phyloP scores from a whole-genome alignment of 2,797 vertebrate species.

The Parotocinclus haroldoi region DNA sequence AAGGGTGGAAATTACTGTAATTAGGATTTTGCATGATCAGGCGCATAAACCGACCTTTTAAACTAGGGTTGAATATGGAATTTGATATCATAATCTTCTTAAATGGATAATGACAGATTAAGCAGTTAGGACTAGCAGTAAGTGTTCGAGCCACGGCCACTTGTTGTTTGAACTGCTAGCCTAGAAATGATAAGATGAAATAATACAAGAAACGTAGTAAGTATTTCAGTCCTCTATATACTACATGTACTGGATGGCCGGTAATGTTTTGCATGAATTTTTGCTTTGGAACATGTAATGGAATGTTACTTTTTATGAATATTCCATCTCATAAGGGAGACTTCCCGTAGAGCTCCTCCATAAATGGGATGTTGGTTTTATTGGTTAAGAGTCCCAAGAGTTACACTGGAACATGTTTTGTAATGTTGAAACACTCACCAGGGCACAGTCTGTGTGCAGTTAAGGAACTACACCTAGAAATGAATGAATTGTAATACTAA shows the following conservation, averaged over 20 bases:
- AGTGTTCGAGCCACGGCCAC: background rate
- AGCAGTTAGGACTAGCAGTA: background rate
- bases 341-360: conserved; percentile 6
- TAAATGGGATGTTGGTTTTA: conserved; percentile 20
- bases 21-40: background rate
- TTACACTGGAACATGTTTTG: conserved; percentile 38
- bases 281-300: background rate
- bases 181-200: too few species aligned
- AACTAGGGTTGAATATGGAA: conserved; percentile 37
- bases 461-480: background rate
- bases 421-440: conserved; percentile 33
- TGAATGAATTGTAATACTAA: background rate
- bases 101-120: conserved; percentile 24
- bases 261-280: background rate
- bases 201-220: too few species aligned
- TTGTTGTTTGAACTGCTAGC: background rate
- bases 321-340: conserved; percentile 5
- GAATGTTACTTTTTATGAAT: conserved; percentile 21
- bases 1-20: background rate
- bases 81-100: conserved; percentile 37
- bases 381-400: conserved; percentile 9
- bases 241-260: too few species aligned
- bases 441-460: conserved; percentile 14
- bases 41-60: conserved; percentile 26
- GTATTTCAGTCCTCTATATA: too few species aligned